phyloP scores from a whole-genome alignment of 2,113 vertebrate species.

The Shinisaurus crocodilurus region DNA sequence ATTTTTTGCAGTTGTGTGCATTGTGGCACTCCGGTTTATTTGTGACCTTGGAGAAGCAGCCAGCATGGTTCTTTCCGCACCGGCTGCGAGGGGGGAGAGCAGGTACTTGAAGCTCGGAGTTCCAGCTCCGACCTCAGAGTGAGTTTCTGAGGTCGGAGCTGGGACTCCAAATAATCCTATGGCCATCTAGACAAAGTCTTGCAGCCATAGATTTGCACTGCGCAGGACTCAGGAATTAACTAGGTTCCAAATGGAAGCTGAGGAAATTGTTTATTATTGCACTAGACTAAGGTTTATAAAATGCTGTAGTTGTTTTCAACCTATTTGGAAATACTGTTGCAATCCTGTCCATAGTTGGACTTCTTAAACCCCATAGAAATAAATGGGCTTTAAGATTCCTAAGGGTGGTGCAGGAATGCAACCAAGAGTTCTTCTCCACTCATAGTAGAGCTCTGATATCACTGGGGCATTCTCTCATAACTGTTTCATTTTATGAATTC shows the following conservation, averaged over 20 bases:
- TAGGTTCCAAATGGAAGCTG: background rate
- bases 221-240: background rate
- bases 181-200: too few species aligned
- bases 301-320: background rate
- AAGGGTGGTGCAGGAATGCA: background rate
- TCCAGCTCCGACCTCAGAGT: too few species aligned
- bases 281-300: background rate
- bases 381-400: background rate
- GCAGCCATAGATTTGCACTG: too few species aligned
- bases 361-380: background rate
- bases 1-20: too few species aligned
- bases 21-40: too few species aligned
- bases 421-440: background rate
- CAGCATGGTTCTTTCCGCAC: too few species aligned
- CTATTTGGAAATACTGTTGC: background rate
- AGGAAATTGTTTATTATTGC: too few species aligned
- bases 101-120: too few species aligned
- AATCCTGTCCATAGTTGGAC: background rate
- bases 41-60: too few species aligned
- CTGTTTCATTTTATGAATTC: background rate
- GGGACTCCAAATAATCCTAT: too few species aligned
- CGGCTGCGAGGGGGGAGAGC: too few species aligned
- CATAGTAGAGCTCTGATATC: background rate
- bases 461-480: background rate
- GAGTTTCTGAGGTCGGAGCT: too few species aligned